Evolutionary conservation across 2,888 invertebrate species (phyloP).

Genomic region (Belgica antarctica): DNA sequence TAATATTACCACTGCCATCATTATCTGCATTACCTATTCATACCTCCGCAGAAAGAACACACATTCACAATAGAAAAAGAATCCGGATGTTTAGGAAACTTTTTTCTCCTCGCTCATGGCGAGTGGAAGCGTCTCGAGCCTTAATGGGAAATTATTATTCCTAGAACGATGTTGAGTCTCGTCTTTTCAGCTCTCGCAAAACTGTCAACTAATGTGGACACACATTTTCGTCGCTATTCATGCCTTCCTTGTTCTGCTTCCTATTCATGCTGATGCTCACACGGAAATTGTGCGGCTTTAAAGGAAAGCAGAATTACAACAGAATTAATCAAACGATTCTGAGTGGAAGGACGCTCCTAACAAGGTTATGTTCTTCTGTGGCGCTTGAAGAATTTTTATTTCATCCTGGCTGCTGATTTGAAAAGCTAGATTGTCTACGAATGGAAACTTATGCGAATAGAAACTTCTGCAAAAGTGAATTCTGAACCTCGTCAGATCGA

Average conservation of each 20-base stretch:
- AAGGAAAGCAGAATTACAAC: background rate
- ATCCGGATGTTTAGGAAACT: slow-evolving; percentile 8
- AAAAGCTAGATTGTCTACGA: no score
- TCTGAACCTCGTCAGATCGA: background rate
- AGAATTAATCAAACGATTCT: background rate
- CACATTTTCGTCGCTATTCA: slow-evolving; percentile 18
- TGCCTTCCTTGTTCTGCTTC: background rate
- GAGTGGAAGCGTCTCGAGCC: background rate
- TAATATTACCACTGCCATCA: slow-evolving; percentile 25
- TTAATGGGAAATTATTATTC: slow-evolving; percentile 43
- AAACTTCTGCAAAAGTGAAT: no score
- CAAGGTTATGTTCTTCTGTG: background rate
- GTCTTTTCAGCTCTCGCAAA: slow-evolving; percentile 21
- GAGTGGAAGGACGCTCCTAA: background rate
- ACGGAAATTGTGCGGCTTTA: background rate
- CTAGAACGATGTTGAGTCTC: slow-evolving; percentile 34
- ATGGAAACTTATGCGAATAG: no score
- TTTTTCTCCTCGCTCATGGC: slow-evolving; percentile 3
- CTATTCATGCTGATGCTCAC: slow-evolving; percentile 20
- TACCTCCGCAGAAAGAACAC: slow-evolving; percentile 6
- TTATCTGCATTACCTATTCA: slow-evolving; percentile 43
- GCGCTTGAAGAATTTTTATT: no score
- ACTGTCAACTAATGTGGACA: slow-evolving; percentile 26
- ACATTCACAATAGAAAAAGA: slow-evolving; percentile 15
- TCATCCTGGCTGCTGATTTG: no score